A percentile compares a stretch with the other conserved stretches of the same genome.
These are phyloP conservation scores for Scolopax mira DNA, from an alignment of 2,113 vertebrate species.

Conservation along the genomic window DNA sequence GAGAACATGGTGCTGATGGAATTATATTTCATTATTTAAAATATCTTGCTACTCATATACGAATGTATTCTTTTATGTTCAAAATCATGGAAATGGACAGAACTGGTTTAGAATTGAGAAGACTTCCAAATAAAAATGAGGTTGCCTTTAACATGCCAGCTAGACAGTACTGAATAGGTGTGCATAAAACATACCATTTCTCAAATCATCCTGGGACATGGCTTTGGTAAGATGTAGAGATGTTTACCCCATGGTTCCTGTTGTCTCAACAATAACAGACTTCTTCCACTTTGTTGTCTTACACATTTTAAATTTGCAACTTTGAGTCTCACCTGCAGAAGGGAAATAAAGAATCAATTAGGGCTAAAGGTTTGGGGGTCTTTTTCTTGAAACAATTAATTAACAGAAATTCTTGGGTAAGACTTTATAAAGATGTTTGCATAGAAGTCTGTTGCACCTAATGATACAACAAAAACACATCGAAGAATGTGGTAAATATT, in stretches of 20 bases:
- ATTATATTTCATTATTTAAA: conserved; percentile 55
- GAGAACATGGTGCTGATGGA: conserved; percentile 17
- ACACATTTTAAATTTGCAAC: not conserved
- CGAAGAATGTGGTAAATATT: not conserved
- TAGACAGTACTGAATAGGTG: not conserved
- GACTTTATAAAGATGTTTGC: not conserved
- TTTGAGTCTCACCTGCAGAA: not conserved
- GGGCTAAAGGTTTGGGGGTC: rapidly evolving
- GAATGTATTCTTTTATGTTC: not conserved
- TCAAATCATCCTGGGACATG: not conserved
- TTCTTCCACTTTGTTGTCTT: not conserved
- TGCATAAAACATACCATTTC: not conserved
- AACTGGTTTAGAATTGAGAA: not conserved
- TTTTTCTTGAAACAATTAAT: not conserved
- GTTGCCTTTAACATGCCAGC: not conserved
- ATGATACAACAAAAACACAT: not conserved
- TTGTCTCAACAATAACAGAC: not conserved
- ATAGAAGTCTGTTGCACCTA: not conserved
- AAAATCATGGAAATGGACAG: not conserved
- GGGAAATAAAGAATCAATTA: not conserved
- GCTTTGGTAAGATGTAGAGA: not conserved
- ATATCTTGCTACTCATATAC: not conserved
- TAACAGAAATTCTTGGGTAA: not conserved
- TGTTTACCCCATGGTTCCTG: not conserved
- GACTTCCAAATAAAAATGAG: not conserved